phyloP scores from a whole-genome alignment of 2,888 invertebrate genomes.

The Pyrgus malvae region DNA sequence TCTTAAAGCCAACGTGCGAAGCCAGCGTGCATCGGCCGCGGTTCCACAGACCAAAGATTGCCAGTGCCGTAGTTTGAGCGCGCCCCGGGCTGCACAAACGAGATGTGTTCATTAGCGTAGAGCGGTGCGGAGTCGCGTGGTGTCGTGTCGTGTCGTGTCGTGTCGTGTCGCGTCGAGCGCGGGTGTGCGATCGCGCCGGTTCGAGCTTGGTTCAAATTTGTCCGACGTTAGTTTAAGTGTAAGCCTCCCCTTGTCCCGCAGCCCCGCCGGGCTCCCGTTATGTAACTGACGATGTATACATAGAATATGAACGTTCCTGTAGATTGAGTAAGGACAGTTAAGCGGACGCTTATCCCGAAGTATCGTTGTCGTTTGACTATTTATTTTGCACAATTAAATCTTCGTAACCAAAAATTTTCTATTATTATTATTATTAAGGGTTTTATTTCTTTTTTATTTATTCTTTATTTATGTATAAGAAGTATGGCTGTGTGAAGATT shows the following conservation, averaged over 20 bases:
- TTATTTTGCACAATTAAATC: conserved; percentile 31
- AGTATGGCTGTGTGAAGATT: conserved; percentile 78
- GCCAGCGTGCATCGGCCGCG: background rate
- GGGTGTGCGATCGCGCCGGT: background rate
- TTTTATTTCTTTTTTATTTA: conserved; percentile 41
- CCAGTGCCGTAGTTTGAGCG: conserved; percentile 1
- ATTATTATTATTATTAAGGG: conserved; percentile 59
- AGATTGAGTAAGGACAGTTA: conserved; percentile 42
- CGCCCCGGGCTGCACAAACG: conserved; percentile 38
- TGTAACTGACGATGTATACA: conserved; percentile 8
- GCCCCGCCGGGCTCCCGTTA: too few species aligned
- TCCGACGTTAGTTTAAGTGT: conserved; percentile 17
- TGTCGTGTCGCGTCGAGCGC: background rate
- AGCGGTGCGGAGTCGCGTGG: conserved; percentile 11
- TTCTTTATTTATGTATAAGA: conserved; percentile 66
- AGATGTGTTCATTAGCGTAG: conserved; percentile 50
- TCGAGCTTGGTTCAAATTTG: conserved; percentile 1
- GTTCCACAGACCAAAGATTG: conserved; percentile 2
- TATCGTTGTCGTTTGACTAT: conserved; percentile 35
- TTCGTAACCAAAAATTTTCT: conserved; percentile 72
- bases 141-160: background rate
- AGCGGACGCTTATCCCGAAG: conserved; percentile 3
- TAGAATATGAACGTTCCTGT: conserved; percentile 40
- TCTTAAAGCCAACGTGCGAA: too few species aligned
- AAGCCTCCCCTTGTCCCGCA: conserved; percentile 35